Evolutionary conservation across 2,888 invertebrate species (phyloP), one percentile per base, ranked within the genome.

Genomic region (Panopea generosa): DNA sequence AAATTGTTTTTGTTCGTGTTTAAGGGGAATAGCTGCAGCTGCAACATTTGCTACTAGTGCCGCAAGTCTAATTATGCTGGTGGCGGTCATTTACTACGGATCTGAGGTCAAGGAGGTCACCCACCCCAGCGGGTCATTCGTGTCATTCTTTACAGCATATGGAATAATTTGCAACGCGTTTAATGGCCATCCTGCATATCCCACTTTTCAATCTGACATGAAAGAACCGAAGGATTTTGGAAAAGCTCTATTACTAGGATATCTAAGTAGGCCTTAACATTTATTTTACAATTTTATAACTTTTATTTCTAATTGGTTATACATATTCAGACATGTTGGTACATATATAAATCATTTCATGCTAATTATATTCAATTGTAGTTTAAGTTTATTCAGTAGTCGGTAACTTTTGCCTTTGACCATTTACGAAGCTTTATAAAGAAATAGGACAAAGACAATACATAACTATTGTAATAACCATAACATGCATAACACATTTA

Each of bases 191-290:
- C 95, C 95, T 0, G 94, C 95, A 89, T 94, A 98, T 87, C 94
- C 97, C 82, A 97, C 97, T 0, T 95, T 98, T 52, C 97, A 97
- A 93, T 96, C 97, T 80, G 98, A 98, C 91, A 98, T 98, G 97
- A 94, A 95, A 77, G 94, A 96, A 77, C 96, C 96, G 79, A 93
- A 94, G 1, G 95, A 95, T 86, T 95, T 98, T 77, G 94, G 95
- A 83, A 93, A 94, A 85, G 96, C 96, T 0, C 95, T 97, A 0
- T 84, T 96, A 2, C 93, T 94, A 16, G 96, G 96, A 9, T 96
- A 96, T 91, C 69, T 92, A 26, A 94, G 95, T 95, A 91, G 93
- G 93, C 91, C 26, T n/a, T n/a, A n/a, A n/a, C n/a, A n/a, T n/a
- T n/a, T n/a, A n/a, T n/a, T n/a, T n/a, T n/a, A n/a, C n/a, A n/a